Percentiles rank a stretch among this genome's conserved stretches.
These are phyloP conservation scores for Epizoanthus ramosus DNA, from an alignment of 92 coral and sea anemone genomes.

Conservation along the genomic window DNA sequence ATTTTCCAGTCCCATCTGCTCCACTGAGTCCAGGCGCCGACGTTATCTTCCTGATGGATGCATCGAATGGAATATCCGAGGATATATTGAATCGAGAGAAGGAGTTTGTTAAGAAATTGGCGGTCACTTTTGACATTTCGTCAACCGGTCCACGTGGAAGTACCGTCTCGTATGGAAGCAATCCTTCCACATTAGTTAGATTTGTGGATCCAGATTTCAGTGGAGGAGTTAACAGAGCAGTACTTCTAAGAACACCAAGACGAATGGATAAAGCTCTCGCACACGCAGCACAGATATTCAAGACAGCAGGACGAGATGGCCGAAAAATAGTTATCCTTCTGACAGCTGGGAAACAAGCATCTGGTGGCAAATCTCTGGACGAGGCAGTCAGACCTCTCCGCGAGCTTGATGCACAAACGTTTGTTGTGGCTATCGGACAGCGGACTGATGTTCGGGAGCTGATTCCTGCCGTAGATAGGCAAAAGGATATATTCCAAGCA, in stretches of 20 bases:
- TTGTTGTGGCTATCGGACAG: constrained; percentile 24
- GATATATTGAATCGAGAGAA: constrained; percentile 58
- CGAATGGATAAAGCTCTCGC: constrained; percentile 71
- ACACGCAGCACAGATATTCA: constrained; percentile 48
- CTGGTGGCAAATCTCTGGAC: constrained; percentile 33
- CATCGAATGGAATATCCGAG: constrained; percentile 59
- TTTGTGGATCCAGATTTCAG: constrained; percentile 27
- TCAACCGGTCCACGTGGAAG: constrained; percentile 52
- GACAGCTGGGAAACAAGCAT: constrained; percentile 38
- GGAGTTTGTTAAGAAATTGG: constrained; percentile 56
- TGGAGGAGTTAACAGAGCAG: constrained; percentile 15
- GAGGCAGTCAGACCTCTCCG: constrained; percentile 19
- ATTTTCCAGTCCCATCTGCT: constrained; percentile 43
- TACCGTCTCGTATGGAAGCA: constrained; percentile 57
- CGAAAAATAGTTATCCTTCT: constrained; percentile 47
- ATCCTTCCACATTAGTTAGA: constrained; percentile 36
- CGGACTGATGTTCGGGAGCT: constrained; percentile 10
- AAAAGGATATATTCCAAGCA: constrained; percentile 17
- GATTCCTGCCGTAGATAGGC: constrained; percentile 3
- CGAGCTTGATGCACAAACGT: constrained; percentile 12
- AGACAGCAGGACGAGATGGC: constrained; percentile 30
- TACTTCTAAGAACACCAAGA: constrained; percentile 40
- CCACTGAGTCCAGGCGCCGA: constrained; percentile 54
- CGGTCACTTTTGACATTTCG: constrained; percentile 42
- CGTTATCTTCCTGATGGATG: constrained; percentile 71